Evolutionary conservation across 1,140 invertebrate species (phyloP).

Genomic region (Odontomachus brunneus): DNA sequence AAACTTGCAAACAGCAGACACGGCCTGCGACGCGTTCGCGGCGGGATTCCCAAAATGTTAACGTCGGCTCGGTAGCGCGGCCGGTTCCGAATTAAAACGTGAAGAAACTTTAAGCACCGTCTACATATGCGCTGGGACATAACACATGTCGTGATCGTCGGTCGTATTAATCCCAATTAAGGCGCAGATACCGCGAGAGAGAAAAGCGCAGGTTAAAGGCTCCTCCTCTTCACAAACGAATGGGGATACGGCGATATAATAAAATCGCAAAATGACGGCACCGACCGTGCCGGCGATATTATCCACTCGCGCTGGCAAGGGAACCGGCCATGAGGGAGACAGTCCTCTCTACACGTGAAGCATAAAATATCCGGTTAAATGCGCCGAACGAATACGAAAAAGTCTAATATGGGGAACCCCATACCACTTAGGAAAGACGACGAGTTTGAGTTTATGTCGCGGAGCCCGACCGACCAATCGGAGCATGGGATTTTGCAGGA

Average conservation of each 20-base stretch:
- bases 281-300: slow-evolving; percentile 77
- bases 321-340: slow-evolving; percentile 43
- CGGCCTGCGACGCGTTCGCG: slow-evolving; percentile 12
- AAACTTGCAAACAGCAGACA: slow-evolving; percentile 28
- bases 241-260: slow-evolving; percentile 72
- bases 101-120: slow-evolving; percentile 60
- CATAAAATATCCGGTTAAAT: slow-evolving; percentile 76
- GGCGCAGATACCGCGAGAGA: slow-evolving; percentile 35
- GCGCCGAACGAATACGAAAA: slow-evolving; percentile 74
- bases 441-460: slow-evolving; percentile 69
- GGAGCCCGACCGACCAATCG: slow-evolving; percentile 67
- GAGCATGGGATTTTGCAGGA: slow-evolving; percentile 61
- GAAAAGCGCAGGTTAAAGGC: slow-evolving; percentile 17
- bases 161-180: slow-evolving; percentile 73
- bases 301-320: slow-evolving; percentile 71
- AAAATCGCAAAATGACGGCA: slow-evolving; percentile 81
- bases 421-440: slow-evolving; percentile 48
- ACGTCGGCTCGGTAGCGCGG: slow-evolving; percentile 22
- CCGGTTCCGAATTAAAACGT: slow-evolving; percentile 65
- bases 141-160: slow-evolving; percentile 53
- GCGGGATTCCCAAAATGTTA: slow-evolving; percentile 36
- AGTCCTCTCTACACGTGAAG: slow-evolving; percentile 59
- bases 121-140: background rate
- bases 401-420: slow-evolving; percentile 69
- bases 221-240: slow-evolving; percentile 23